phyloP scores from a whole-genome alignment of 2,888 invertebrate species.

The Trisateles emortualis region DNA sequence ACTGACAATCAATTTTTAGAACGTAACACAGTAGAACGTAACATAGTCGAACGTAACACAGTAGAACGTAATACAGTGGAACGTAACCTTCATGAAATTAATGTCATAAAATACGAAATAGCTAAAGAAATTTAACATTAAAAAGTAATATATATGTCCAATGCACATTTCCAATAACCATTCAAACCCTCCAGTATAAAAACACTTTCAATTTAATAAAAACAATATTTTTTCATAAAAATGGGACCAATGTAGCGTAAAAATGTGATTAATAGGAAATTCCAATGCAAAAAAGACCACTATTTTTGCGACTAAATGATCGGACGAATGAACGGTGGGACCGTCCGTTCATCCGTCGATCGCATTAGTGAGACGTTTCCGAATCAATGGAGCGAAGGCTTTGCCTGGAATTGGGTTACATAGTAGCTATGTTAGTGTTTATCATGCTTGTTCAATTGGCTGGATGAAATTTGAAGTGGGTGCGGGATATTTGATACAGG shows the following conservation, averaged over 20 bases:
- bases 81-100: too few relatives aligned
- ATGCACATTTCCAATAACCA: neutral
- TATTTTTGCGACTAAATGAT: slow-evolving; percentile 26
- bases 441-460: slow-evolving; percentile 40
- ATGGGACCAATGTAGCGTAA: slow-evolving; percentile 18
- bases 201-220: slow-evolving; percentile 10
- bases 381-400: slow-evolving; percentile 44
- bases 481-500: neutral
- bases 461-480: slow-evolving; percentile 15
- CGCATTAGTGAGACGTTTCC: slow-evolving; percentile 50
- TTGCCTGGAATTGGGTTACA: slow-evolving; percentile 45
- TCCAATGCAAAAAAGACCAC: slow-evolving; percentile 27
- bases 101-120: too few relatives aligned
- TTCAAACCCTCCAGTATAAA: neutral
- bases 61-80: too few relatives aligned
- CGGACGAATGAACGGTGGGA: slow-evolving; percentile 24
- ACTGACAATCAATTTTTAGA: too few relatives aligned
- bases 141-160: too few relatives aligned
- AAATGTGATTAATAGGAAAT: slow-evolving; percentile 41
- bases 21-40: too few relatives aligned
- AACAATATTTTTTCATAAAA: slow-evolving; percentile 24
- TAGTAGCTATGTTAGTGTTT: slow-evolving; percentile 25
- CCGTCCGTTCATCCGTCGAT: too few relatives aligned
- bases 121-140: too few relatives aligned
- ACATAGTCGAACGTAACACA: too few relatives aligned